Evolutionary conservation across 2,888 invertebrate species (phyloP).

Genomic region (Campopleginae sp.): DNA sequence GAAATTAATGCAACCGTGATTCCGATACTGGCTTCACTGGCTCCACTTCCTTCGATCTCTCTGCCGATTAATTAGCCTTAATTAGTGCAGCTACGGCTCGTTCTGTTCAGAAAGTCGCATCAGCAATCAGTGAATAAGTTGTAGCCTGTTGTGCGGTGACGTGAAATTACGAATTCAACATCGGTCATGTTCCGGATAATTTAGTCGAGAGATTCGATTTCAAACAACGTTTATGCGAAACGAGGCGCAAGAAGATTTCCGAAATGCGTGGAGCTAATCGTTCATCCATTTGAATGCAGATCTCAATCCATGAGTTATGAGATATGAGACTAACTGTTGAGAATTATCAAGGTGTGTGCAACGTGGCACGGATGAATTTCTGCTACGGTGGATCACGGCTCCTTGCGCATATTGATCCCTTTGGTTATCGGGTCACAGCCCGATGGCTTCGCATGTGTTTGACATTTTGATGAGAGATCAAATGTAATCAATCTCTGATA

Average conservation of each 20-base stretch:
- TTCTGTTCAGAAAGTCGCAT: background rate
- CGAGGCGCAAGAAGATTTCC: background rate
- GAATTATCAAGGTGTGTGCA: conserved; percentile 1
- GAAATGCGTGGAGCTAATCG: background rate
- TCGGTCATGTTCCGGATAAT: background rate
- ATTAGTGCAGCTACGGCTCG: background rate
- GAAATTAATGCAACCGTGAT: conserved; percentile 56
- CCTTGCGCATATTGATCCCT: conserved; percentile 33
- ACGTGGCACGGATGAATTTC: conserved; percentile 20
- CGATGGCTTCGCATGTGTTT: conserved; percentile 5
- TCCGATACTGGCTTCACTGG: conserved; percentile 1
- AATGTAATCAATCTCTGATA: background rate
- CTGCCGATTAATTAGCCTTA: background rate
- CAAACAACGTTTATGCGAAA: background rate
- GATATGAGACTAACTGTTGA: conserved; percentile 30
- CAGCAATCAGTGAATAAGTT: background rate
- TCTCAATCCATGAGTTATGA: conserved; percentile 1
- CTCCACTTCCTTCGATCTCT: conserved; percentile 12
- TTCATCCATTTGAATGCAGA: background rate
- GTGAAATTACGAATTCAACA: too few species aligned
- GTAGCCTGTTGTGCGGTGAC: background rate
- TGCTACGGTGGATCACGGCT: conserved; percentile 23
- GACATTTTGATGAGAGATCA: conserved; percentile 19
- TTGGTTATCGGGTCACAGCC: conserved; percentile 7
- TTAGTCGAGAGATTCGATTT: background rate